Base-by-base conservation (phyloP, 2,888 invertebrate genomes). In the Apamea epomidion region DNA sequence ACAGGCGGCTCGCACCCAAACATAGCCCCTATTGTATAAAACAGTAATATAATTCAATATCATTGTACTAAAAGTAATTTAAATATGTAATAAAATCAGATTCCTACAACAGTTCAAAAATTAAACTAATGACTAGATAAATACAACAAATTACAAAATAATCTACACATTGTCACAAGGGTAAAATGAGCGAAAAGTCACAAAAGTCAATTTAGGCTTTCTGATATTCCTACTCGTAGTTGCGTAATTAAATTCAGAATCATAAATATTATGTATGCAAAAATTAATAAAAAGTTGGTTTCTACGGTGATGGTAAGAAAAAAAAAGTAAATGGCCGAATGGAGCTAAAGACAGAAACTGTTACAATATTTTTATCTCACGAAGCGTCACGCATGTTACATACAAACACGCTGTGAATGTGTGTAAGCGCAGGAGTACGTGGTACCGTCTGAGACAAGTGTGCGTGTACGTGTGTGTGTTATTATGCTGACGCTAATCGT, bases 81-180 rank as follows among this genome's bases (percentile, higher is more conserved):
- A 42, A 42, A 37, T 29, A 14, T 54, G 10, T 64, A 70, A 51
- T 70, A 48, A 48, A 60, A 60, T 45, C 29, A 29, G 18, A 67
- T 71, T 45, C 8, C 42, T 73, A 76, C 37, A 83, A 83, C 62
- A 58, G 18, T 76, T 58, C 6, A 37, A 76, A 83, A 67, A 81
- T 16, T 80, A 62, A 84, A 74, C 25, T 77, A 82, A 80, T 86
- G 89, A 89, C 89, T 89, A 89, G 89, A 83, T 64, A 32, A 71
- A 77, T 51, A 83, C 78, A 82, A 83, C 60, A 60, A 48, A 78
- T 69, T 69, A 58, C 21, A 37, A 62, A 58, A 32, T 4, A 51
- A 51, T 48, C 58, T 51, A 69, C 1, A n/a, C 29, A 67, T 16
- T 82, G 29, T 68, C 21, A 51, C 16, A 76, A 37, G 16, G 6